Conservation (phyloP, 2,797 vertebrate species). For the Megaceryle alcyon region DNA sequence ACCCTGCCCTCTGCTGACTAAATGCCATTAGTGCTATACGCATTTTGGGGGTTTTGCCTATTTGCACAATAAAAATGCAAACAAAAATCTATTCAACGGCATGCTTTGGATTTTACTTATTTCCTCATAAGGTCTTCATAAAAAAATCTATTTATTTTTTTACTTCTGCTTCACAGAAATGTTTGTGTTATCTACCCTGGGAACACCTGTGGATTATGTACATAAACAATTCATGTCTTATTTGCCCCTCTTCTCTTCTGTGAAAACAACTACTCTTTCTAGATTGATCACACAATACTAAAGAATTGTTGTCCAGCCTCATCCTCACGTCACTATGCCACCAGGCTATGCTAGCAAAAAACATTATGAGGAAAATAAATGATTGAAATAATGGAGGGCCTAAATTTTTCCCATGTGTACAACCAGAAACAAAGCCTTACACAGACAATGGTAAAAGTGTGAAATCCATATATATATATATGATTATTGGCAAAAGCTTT, state of each 20-base stretch:
- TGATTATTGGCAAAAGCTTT: not conserved
- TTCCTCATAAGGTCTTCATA: not conserved
- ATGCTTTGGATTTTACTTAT: not conserved
- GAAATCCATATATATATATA: not conserved
- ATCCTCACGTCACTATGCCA: not conserved
- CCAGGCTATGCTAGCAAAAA: not conserved
- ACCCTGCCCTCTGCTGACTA: slow-evolving; percentile 81
- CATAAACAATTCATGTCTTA: not conserved
- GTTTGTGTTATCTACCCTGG: not conserved
- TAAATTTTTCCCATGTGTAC: not conserved
- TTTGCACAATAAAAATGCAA: not conserved
- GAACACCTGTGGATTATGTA: not conserved
- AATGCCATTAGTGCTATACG: not conserved
- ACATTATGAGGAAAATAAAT: not conserved
- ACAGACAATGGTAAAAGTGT: not conserved
- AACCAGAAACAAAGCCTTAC: not conserved
- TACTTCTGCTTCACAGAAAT: not conserved
- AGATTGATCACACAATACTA: not conserved
- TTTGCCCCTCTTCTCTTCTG: not conserved
- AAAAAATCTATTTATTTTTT: not conserved
- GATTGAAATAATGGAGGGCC: not conserved
- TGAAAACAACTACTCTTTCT: not conserved
- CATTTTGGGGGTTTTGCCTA: not conserved
- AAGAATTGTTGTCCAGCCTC: not conserved
- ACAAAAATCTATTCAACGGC: not conserved